Conservation (phyloP, 2,888 invertebrate species). For the Erpobdella octoculata region DNA sequence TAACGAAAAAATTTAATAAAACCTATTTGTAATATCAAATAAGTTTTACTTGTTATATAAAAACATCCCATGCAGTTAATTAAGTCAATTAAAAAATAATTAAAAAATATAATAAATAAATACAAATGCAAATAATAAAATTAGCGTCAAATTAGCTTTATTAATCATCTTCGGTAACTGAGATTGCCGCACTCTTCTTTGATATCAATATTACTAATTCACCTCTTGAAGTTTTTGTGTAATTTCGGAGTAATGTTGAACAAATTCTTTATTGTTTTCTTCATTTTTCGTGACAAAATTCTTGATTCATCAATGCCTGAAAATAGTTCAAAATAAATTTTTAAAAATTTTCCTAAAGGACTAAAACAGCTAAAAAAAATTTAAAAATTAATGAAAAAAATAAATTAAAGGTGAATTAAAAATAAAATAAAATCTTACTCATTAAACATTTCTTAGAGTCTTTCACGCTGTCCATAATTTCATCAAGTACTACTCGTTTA, state of each 20-base stretch:
- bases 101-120: too few relatives aligned
- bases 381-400: background rate
- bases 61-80: too few relatives aligned
- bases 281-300: conserved; percentile 11
- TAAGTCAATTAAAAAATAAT: too few relatives aligned
- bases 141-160: too few relatives aligned
- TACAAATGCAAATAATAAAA: too few relatives aligned
- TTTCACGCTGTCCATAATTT: conserved; percentile 2
- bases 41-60: too few relatives aligned
- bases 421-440: background rate
- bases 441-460: conserved; percentile 5
- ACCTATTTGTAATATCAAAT: too few relatives aligned
- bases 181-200: too few relatives aligned
- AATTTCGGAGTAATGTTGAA: conserved; percentile 14
- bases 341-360: background rate
- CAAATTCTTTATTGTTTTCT: conserved; percentile 5
- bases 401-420: background rate
- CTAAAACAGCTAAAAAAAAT: too few relatives aligned
- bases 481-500: background rate
- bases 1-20: too few relatives aligned
- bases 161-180: too few relatives aligned
- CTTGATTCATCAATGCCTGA: conserved; percentile 16
- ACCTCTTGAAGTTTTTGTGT: conserved; percentile 19
- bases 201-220: too few relatives aligned
- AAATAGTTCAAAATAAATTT: background rate